Evolutionary conservation across 2,113 vertebrate genomes (phyloP).

Genomic region (Ictalurus furcatus): DNA sequence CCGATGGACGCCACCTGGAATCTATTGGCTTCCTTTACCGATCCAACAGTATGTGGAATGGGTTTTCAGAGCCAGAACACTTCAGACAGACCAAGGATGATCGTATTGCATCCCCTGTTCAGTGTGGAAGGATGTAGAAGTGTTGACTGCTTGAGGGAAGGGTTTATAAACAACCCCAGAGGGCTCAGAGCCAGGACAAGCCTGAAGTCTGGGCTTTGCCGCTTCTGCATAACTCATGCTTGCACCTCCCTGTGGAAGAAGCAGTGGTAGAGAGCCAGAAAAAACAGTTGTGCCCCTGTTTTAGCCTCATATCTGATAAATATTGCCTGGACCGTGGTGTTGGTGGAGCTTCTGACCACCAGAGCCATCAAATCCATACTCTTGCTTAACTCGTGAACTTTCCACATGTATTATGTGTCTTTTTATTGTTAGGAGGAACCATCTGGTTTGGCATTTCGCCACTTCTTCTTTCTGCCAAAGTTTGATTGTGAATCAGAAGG

Average conservation of each 20-base stretch:
- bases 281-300: neutral
- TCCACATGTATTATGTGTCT: neutral
- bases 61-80: neutral
- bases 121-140: neutral
- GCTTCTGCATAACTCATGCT: neutral
- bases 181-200: neutral
- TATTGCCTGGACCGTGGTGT: neutral
- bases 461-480: neutral
- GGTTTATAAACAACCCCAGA: neutral
- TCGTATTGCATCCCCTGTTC: slow-evolving; percentile 14
- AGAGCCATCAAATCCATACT: neutral
- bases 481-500: neutral
- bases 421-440: neutral
- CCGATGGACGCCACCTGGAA: slow-evolving; percentile 27
- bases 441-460: neutral
- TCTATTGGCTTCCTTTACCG: neutral
- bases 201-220: neutral
- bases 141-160: neutral
- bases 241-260: slow-evolving; percentile 1
- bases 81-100: neutral
- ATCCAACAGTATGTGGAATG: neutral
- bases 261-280: neutral
- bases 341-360: neutral
- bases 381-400: neutral
- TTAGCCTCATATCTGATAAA: slow-evolving; percentile 9